Evolutionary conservation across 2,888 invertebrate species (phyloP).

Genomic region (Drosophila maculinotata): DNA sequence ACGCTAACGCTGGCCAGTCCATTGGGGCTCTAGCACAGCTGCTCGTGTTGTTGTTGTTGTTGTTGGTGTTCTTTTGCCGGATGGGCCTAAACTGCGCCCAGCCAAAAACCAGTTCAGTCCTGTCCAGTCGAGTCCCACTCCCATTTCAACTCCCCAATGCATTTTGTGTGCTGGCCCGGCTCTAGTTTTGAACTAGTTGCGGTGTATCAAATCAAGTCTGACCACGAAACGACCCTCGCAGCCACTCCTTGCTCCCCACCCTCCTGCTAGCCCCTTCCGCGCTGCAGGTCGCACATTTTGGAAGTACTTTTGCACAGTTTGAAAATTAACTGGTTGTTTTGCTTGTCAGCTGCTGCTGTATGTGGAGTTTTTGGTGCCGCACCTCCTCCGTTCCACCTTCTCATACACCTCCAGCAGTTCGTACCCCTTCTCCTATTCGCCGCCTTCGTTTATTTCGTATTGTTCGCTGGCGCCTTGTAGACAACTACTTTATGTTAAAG

Average conservation of each 20-base stretch:
- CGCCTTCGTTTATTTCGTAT: constrained; percentile 57
- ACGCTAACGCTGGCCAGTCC: constrained; percentile 37
- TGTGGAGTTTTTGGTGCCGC: constrained; percentile 27
- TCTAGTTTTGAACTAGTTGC: constrained; percentile 58
- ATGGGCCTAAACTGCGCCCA: constrained; percentile 45
- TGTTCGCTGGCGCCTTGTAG: constrained; percentile 72
- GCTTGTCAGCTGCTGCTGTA: constrained; percentile 46
- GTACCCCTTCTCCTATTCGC: neutral
- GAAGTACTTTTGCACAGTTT: constrained; percentile 66
- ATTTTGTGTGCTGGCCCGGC: constrained; percentile 30
- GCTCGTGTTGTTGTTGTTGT: constrained; percentile 9
- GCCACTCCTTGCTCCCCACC: neutral
- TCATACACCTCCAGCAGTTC: neutral
- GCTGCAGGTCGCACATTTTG: constrained; percentile 46
- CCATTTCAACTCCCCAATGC: constrained; percentile 34
- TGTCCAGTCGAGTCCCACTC: constrained; percentile 11
- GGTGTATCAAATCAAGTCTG: constrained; percentile 62
- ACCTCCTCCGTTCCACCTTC: constrained; percentile 5
- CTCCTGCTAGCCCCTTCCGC: neutral
- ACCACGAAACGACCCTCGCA: constrained; percentile 51
- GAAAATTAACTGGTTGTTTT: constrained; percentile 75
- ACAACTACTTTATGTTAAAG: constrained; percentile 61
- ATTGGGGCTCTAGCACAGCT: constrained; percentile 38
- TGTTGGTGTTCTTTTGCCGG: constrained; percentile 45
- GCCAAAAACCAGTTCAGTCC: constrained; percentile 18